Evolutionary conservation across 2,113 vertebrate genomes (phyloP).

Genomic region (Cettia cetti): DNA sequence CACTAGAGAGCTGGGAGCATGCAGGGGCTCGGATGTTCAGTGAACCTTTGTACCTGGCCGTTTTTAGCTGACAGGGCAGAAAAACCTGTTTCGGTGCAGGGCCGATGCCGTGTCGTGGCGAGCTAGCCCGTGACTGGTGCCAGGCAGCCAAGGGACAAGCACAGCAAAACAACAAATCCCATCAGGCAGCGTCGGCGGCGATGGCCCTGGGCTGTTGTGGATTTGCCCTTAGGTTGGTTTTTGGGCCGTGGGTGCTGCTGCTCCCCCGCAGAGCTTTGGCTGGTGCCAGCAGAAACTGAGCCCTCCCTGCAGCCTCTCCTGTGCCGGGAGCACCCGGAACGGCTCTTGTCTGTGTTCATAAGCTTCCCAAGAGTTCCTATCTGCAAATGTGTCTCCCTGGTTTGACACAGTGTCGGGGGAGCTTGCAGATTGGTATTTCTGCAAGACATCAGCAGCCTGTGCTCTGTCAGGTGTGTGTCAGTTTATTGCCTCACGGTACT

Average conservation of each 20-base stretch:
- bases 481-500: not conserved
- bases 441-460: not conserved
- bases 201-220: accelerated
- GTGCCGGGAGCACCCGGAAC: accelerated
- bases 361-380: not conserved
- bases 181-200: not conserved
- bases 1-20: accelerated
- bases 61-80: not conserved
- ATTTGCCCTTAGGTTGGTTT: accelerated
- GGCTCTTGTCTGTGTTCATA: not conserved
- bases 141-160: not conserved
- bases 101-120: accelerated
- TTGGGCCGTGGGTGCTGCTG: not conserved
- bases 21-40: accelerated
- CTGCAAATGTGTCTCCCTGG: accelerated
- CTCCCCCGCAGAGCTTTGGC: accelerated
- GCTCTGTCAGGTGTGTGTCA: not conserved
- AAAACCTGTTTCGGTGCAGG: accelerated
- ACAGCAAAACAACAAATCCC: accelerated
- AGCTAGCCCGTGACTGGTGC: not conserved
- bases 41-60: accelerated
- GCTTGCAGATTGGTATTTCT: not conserved
- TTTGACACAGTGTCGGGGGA: not conserved
- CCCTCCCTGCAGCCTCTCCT: not conserved
- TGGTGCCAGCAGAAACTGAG: not conserved